Evolutionary conservation across 2,113 vertebrate genomes (phyloP).

Genomic region (Dipodomys stephensi): DNA sequence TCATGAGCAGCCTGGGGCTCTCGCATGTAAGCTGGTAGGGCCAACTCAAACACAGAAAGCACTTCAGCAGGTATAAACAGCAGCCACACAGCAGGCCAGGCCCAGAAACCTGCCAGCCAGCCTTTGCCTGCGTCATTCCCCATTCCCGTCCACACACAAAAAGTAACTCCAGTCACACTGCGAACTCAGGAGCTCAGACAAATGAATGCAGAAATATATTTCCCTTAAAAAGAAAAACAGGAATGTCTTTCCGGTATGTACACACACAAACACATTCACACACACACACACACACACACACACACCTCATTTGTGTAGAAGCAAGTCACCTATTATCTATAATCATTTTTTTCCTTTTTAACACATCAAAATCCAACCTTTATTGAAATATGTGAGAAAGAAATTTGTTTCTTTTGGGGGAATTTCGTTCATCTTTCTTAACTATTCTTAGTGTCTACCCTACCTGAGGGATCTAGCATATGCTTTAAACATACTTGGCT

Average conservation of each 20-base stretch:
- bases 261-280: background rate
- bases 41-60: constrained; percentile 79
- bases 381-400: background rate
- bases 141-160: constrained; percentile 7
- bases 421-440: background rate
- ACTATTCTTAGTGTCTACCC: background rate
- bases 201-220: constrained; percentile 42
- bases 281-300: background rate
- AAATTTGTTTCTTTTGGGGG: background rate
- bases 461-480: background rate
- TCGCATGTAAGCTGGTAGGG: constrained; percentile 46
- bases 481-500: background rate
- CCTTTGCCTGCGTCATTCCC: constrained; percentile 43
- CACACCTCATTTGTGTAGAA: background rate
- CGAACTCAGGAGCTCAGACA: constrained; percentile 31
- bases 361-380: constrained; percentile 26
- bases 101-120: constrained; percentile 38
- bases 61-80: constrained; percentile 79
- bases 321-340: background rate
- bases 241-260: background rate
- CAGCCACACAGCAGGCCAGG: constrained; percentile 72
- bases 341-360: constrained; percentile 2
- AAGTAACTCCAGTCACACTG: background rate
- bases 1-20: constrained; percentile 70
- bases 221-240: constrained; percentile 62